Base-by-base conservation (phyloP, 2,888 invertebrate genomes). In the Busseola fusca region DNA sequence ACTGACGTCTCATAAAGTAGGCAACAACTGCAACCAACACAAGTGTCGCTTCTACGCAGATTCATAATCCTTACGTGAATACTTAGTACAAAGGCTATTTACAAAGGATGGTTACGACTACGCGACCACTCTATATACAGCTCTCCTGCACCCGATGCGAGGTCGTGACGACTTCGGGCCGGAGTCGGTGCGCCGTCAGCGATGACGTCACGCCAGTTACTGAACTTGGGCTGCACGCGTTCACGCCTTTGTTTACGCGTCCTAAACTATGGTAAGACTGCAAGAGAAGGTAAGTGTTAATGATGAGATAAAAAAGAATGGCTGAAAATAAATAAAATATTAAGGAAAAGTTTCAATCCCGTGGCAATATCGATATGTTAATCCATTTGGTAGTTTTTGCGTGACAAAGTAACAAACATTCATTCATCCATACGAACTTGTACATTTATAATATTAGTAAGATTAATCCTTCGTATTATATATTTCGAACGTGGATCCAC, bases 71-170 rank as follows among this genome's bases (percentile, higher is more conserved):
- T 65, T 62, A 65, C 50, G 74, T 76, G 72, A 81, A 84, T 81
- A 81, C 82, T 87, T 87, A 88, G 50, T 68, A 25, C 83, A 82
- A 72, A 81, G 74, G 74, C 67, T 92, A 93, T 92, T 82, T 92
- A 93, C 91, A 92, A 74, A 83, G 90, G 90, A 91, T 89, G 88
- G 90, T 72, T 63, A 74, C 64, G 64, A n/a, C 72, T 74, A 64
- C 60, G 50, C 30, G 63, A 72, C 75, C 69, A 56, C 30, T 62
- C n/a, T 98, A 98, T 97, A 98, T 98, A 97, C 98, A 98, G 96
- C 98, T 98, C 96, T 98, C 98, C 94, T 98, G 98, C 95, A 98
- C 98, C 90, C 98, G 97, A 96, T 98, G 98, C 82, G 98, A 98
- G 79, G 98, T 98, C 86, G 98, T 98, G 82, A 98, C 98, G 85